phyloP scores from a whole-genome alignment of 2,888 invertebrate genomes.

The Agriotes lineatus region DNA sequence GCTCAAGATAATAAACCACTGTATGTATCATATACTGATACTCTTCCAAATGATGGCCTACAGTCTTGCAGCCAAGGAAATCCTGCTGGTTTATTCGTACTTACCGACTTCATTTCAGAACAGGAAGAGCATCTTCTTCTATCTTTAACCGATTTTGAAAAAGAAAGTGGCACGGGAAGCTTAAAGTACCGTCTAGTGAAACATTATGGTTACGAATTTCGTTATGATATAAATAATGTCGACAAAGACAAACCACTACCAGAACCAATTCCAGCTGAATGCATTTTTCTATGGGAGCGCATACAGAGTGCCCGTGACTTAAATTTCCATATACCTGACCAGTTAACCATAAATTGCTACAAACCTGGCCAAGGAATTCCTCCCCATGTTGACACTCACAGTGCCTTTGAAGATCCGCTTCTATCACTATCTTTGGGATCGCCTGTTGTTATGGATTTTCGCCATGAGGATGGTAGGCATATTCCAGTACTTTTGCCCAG shows the following conservation, averaged over 20 bases:
- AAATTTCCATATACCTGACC: conserved; percentile 75
- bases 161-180: conserved; percentile 66
- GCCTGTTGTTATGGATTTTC: conserved; percentile 91
- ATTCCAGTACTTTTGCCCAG: conserved; percentile 76
- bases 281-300: conserved; percentile 74
- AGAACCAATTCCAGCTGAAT: conserved; percentile 78
- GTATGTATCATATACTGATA: conserved; percentile 75
- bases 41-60: conserved; percentile 51
- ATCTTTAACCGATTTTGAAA: conserved; percentile 67
- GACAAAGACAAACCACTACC: conserved; percentile 77
- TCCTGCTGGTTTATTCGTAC: conserved; percentile 78
- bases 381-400: conserved; percentile 94
- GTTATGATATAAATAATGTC: conserved; percentile 89
- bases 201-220: conserved; percentile 94
- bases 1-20: conserved; percentile 73
- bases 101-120: conserved; percentile 78
- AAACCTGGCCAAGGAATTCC: conserved; percentile 94
- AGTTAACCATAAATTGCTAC: conserved; percentile 88
- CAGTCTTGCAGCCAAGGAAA: conserved; percentile 34
- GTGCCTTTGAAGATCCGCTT: conserved; percentile 91
- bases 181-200: conserved; percentile 88
- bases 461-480: conserved; percentile 71
- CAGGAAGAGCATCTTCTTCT: conserved; percentile 77
- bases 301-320: conserved; percentile 65
- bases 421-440: conserved; percentile 88